phyloP scores from a whole-genome alignment of 1,140 invertebrate genomes.

The Anagrus nilaparvatae region DNA sequence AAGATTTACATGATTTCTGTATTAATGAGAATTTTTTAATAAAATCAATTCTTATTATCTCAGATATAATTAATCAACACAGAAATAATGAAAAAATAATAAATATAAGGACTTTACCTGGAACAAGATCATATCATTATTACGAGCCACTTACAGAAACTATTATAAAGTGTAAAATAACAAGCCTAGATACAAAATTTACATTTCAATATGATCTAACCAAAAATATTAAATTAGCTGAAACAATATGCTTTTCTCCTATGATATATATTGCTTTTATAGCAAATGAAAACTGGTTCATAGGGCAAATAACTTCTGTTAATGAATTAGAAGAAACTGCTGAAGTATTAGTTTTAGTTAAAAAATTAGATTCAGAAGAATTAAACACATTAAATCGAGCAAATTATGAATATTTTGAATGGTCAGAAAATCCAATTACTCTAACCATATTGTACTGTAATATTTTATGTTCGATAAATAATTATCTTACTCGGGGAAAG shows the following conservation, averaged over 20 bases:
- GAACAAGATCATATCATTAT: not conserved
- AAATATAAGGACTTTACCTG: no score
- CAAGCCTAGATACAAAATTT: not conserved
- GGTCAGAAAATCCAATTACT: no score
- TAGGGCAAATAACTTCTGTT: not conserved
- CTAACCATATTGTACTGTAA: no score
- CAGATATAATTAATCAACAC: not conserved
- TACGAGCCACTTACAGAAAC: not conserved
- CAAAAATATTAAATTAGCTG: not conserved
- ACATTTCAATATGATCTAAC: not conserved
- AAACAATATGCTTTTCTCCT: not conserved
- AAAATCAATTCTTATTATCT: not conserved
- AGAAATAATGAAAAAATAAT: not conserved
- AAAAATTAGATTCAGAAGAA: no score
- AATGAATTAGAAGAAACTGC: not conserved
- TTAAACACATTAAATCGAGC: no score
- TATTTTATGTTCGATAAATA: no score
- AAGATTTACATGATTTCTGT: conserved; percentile 8
- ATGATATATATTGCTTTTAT: no score
- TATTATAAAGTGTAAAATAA: no score
- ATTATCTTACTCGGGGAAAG: no score
- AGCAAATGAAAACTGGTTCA: no score
- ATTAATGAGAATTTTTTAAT: conserved; percentile 3
- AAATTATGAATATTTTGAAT: no score
- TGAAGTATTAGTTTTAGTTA: not conserved